phyloP scores from a whole-genome alignment of 1,140 invertebrate genomes.

The Pseudomyrmex flavicornis region DNA sequence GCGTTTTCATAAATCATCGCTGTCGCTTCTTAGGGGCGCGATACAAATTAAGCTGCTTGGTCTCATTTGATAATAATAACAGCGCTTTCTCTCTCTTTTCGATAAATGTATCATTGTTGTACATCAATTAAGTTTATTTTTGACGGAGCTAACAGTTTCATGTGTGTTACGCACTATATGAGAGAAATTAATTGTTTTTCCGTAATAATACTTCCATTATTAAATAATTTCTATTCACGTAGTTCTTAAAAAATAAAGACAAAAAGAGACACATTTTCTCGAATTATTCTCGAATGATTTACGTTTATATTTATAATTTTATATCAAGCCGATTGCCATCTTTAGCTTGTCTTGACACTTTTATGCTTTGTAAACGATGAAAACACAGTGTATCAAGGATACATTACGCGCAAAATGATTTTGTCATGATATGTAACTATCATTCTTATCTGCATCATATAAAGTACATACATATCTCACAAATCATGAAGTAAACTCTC shows the following conservation, averaged over 20 bases:
- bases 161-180: slow-evolving; percentile 5
- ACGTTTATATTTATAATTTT: slow-evolving; percentile 17
- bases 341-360: slow-evolving; percentile 26
- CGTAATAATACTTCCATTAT: not conserved
- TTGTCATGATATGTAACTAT: slow-evolving; percentile 12
- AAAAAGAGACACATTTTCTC: slow-evolving; percentile 25
- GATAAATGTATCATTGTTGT: slow-evolving; percentile 47
- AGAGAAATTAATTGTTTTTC: slow-evolving; percentile 10
- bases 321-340: not conserved
- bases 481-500: not conserved
- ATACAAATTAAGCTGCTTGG: slow-evolving; percentile 46
- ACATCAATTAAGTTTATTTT: not conserved
- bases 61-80: slow-evolving; percentile 49
- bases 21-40: slow-evolving; percentile 18
- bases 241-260: not conserved
- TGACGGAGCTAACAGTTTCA: not conserved
- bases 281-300: slow-evolving; percentile 29
- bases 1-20: slow-evolving; percentile 71
- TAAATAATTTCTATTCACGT: slow-evolving; percentile 4
- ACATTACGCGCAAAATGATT: slow-evolving; percentile 8
- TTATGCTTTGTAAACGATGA: not conserved
- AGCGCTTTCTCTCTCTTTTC: slow-evolving; percentile 62
- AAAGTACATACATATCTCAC: not conserved
- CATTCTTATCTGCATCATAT: not conserved
- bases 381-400: slow-evolving; percentile 38